These are phyloP conservation scores for Chouioia cunea DNA, from an alignment of 2,888 invertebrate species.

Conservation along the genomic window DNA sequence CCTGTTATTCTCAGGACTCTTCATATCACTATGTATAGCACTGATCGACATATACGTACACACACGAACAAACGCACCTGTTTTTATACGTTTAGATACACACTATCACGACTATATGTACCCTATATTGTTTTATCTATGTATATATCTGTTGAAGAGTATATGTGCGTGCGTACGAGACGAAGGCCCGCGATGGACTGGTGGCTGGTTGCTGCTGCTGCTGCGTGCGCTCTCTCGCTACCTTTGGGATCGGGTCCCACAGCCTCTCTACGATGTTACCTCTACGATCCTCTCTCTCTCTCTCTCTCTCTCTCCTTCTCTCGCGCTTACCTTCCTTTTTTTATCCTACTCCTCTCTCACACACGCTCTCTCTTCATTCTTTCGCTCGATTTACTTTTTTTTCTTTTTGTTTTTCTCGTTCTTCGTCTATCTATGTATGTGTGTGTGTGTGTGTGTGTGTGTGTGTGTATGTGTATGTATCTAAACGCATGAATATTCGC, in stretches of 20 bases:
- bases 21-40: no score
- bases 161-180: slow-evolving; percentile 52
- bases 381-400: slow-evolving; percentile 1
- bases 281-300: slow-evolving; percentile 52
- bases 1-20: no score
- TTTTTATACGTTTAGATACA: no score
- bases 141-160: no score
- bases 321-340: slow-evolving; percentile 53
- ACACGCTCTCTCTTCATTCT: neutral
- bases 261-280: slow-evolving; percentile 65
- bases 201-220: neutral
- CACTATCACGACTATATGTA: no score
- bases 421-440: neutral
- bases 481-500: no score
- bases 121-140: no score
- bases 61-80: no score
- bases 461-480: no score
- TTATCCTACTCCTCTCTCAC: slow-evolving; percentile 42
- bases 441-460: no score
- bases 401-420: neutral
- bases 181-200: slow-evolving; percentile 68
- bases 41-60: no score
- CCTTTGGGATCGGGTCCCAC: slow-evolving; percentile 67
- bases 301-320: slow-evolving; percentile 33
- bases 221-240: neutral